Percentiles rank a stretch among this genome's conserved stretches.
These are phyloP conservation scores for Morinoia aosen DNA, from an alignment of 2,888 invertebrate genomes.

Conservation along the genomic window DNA sequence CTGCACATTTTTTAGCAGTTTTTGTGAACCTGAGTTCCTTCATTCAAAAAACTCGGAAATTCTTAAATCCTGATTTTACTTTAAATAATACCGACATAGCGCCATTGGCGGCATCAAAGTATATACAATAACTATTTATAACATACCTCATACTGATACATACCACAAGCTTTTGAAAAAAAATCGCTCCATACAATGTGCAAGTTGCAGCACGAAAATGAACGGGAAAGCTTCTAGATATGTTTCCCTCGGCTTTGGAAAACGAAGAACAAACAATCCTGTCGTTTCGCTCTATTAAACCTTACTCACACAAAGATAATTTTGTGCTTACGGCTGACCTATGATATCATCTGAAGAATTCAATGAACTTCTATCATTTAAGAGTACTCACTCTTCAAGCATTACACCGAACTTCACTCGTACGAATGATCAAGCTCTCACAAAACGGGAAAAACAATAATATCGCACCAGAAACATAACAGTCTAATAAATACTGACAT, in stretches of 20 bases:
- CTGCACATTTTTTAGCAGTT: neutral
- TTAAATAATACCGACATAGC: neutral
- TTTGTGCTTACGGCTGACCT: neutral
- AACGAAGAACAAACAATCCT: neutral
- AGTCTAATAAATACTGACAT: neutral
- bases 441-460: neutral
- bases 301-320: neutral
- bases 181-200: neutral
- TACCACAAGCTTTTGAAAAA: neutral
- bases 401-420: too few relatives aligned
- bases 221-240: neutral
- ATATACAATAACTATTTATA: neutral
- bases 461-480: neutral
- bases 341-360: neutral
- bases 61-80: neutral
- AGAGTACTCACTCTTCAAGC: too few relatives aligned
- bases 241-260: neutral
- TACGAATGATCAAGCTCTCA: too few relatives aligned
- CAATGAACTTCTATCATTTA: neutral
- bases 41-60: neutral
- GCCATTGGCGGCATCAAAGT: neutral
- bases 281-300: neutral
- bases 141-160: neutral
- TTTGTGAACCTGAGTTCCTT: neutral
- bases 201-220: neutral